Base-by-base conservation (phyloP, 2,113 vertebrate species). In the Pandion haliaetus region DNA sequence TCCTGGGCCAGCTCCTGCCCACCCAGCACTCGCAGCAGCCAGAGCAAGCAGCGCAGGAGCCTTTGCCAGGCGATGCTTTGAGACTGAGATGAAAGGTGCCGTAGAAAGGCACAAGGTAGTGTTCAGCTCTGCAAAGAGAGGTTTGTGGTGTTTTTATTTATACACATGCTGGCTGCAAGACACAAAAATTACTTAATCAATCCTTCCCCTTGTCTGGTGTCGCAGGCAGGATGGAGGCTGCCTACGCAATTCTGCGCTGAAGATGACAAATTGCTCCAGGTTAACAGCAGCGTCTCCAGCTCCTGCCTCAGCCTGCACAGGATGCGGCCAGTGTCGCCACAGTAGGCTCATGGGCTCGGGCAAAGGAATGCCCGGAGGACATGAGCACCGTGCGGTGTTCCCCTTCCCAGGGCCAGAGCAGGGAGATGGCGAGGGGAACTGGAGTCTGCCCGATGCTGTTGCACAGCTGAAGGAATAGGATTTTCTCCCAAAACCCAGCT, bases 121-220 rank as follows among this genome's bases (percentile, higher is more conserved):
- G 57, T 20, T 77, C 67, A 32, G 65, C 49, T 86, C 90, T 16
- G 66, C 62, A 12, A 28, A 38, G 49, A 59, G 52, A 80, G 65
- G 11, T 17, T 76, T 19, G 55, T 1, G 10, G 78, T 17, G 71
- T 73, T 95, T 91, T 94, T 91, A 86, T 94, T 94, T 93, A 82
- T 49, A 82, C 77, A 62, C 84, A 82, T 0, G 4, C 88, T 58
- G 84, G n/a, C 87, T 85, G 78, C 71, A 73, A 85, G 94, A 91
- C 73, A 90, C 90, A 80, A n/a, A 94, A 93, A 97, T 91, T 62
- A 94, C 71, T 95, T 88, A 85, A 96, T 96, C 94, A 94, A 85
- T 93, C 81, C 93, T 91, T 95, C 67, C 73, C 81, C 71, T 73
- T 3, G 65, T 25, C 77, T 84, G 93, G 84, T 14, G 6, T 72